Conservation (phyloP, 1,140 invertebrate genomes). For the Cotesia glomerata region DNA sequence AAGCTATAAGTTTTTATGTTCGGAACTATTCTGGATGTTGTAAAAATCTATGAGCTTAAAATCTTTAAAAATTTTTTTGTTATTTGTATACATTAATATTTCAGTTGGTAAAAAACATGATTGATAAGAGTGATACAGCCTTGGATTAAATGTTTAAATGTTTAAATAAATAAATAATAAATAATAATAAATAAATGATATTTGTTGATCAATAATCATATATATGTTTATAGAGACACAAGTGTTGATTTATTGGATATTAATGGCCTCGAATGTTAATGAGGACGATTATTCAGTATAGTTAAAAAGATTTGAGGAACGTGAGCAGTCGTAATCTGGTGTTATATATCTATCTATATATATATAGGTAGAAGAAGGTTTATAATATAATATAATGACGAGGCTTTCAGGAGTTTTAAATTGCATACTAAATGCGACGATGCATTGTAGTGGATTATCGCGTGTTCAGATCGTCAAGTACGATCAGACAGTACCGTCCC, state of each 20-base stretch:
- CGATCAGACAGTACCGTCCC: conserved; percentile 19
- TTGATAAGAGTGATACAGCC: no score
- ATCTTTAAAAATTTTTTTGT: no score
- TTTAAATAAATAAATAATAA: no score
- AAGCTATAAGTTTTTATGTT: no score
- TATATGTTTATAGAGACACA: background rate
- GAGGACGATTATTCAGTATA: background rate
- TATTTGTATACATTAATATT: no score
- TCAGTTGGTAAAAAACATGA: no score
- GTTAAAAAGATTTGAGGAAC: background rate
- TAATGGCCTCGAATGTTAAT: conserved; percentile 4
- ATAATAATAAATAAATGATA: no score
- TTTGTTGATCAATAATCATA: no score
- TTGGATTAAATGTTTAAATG: no score
- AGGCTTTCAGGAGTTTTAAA: conserved; percentile 13
- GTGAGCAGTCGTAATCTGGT: background rate
- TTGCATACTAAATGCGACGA: conserved; percentile 24
- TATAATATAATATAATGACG: background rate
- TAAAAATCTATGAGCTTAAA: background rate
- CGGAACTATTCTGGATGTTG: no score
- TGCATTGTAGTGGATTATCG: conserved; percentile 27
- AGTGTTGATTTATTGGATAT: conserved; percentile 11
- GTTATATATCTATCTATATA: no score
- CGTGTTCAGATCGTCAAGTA: conserved; percentile 28
- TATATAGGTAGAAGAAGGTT: no score